These are phyloP conservation scores for Itoplectis maculator DNA, from an alignment of 2,888 invertebrate genomes.

Conservation along the genomic window DNA sequence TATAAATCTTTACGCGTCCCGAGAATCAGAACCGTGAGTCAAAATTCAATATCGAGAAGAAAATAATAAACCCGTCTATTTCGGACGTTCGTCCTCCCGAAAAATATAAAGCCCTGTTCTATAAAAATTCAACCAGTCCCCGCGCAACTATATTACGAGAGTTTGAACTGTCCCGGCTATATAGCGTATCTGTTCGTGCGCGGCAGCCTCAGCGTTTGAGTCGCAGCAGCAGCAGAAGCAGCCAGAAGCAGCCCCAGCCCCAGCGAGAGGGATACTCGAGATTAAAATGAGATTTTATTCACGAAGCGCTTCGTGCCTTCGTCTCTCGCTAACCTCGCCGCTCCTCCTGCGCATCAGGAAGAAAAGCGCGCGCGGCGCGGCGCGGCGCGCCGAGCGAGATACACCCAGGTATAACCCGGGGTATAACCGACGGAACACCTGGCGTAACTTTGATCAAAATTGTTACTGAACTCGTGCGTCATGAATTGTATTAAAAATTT, in stretches of 20 bases:
- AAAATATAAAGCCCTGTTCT: not conserved
- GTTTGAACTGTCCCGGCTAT: not conserved
- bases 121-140: not conserved
- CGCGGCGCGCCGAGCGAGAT: not conserved
- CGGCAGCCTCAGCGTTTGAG: not conserved
- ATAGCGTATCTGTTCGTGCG: too few relatives aligned
- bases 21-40: too few relatives aligned
- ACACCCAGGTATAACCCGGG: conserved; percentile 27
- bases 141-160: not conserved
- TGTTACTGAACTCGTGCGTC: conserved; percentile 62
- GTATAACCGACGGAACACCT: conserved; percentile 36
- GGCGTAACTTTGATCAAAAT: conserved; percentile 65
- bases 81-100: too few relatives aligned
- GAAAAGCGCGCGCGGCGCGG: too few relatives aligned
- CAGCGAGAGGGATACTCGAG: conserved; percentile 35
- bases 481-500: conserved; percentile 60
- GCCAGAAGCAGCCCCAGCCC: not conserved
- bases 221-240: not conserved
- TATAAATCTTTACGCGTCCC: too few relatives aligned
- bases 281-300: conserved; percentile 65
- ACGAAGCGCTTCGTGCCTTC: conserved; percentile 41
- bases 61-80: not conserved
- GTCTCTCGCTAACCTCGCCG: conserved; percentile 25
- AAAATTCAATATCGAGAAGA: not conserved
- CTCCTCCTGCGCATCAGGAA: not conserved